Evolutionary conservation across 2,888 invertebrate genomes (phyloP).

Genomic region (Ernsta delagoae): DNA sequence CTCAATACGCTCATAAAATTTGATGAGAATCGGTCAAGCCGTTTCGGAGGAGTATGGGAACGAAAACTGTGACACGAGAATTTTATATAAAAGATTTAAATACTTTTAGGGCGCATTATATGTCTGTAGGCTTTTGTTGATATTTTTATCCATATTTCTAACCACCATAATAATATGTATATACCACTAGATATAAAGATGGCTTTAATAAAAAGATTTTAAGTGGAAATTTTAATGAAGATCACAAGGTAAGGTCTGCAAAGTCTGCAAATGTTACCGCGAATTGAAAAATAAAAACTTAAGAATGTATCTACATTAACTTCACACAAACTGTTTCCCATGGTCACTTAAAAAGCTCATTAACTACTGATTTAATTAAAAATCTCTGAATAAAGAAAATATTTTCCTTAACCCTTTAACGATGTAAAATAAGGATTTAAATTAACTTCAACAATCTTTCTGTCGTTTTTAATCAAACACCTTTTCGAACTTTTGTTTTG

Average conservation of each 20-base stretch:
- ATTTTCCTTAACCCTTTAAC: constrained; percentile 46
- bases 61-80: too few species aligned
- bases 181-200: too few species aligned
- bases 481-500: constrained; percentile 48
- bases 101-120: too few species aligned
- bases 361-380: constrained; percentile 55
- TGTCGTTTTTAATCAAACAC: constrained; percentile 66
- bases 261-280: constrained; percentile 5
- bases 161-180: too few species aligned
- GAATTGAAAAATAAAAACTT: constrained; percentile 2
- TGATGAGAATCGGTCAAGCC: too few species aligned
- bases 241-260: background rate
- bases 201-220: too few species aligned
- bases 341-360: constrained; percentile 49
- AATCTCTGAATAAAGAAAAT: constrained; percentile 41
- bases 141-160: too few species aligned
- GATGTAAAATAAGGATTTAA: constrained; percentile 52
- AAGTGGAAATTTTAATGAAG: background rate
- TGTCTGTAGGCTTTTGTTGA: too few species aligned
- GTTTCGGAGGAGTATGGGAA: too few species aligned
- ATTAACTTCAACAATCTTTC: constrained; percentile 52
- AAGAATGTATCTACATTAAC: constrained; percentile 36
- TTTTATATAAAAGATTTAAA: too few species aligned
- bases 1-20: too few species aligned
- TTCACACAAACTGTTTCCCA: constrained; percentile 37